Evolutionary conservation across 2,888 invertebrate genomes (phyloP), one percentile per base, ranked within the genome.

Genomic region (Candidula unifasciata): DNA sequence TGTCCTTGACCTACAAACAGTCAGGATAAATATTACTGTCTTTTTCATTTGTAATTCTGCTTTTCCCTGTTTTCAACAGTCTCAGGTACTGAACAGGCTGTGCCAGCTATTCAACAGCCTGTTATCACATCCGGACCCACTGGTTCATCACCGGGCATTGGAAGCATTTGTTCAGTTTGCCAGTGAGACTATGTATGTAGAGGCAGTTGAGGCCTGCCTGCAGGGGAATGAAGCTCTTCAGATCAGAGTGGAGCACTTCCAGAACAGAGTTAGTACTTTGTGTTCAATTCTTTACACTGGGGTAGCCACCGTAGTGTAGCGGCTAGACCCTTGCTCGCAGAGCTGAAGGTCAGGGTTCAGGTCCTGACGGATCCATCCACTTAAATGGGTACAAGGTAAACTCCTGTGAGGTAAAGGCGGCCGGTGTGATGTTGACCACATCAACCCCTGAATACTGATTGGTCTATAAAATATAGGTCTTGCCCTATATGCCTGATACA

Each of bases 81-180:
- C 87, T 3, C 88, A 89, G 74, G 87, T 90, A 16, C 74, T 91
- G 78, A 80, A 85, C 35, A 88, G 84, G 66, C 82, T 91, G 5
- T 86, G 90, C 33, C 86, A 83, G 35, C 69, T 89, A 21, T 90
- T 89, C 79, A 69, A 86, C 24, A 44, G 54, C 24, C 71, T 89
- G 18, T 84, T 91, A 78, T 82, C 86, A 18, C 89, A 90, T 76
- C 54, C 69, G 2, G 84, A 89, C 76, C 60, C 87, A 60, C 10
- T 90, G 0, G 87, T 92, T 8, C 89, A 90, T 69, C 90, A 90
- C 76, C 37, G 76, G 30, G 89, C 91, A 0, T 60, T 91, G 27
- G 85, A 88, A 44, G 86, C 90, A 0, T 92, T 92, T 83, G 88
- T 91, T 0, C 81, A 88, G 74, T 92, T 92, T 89, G 92, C 92